Base-by-base conservation (phyloP, 2,113 vertebrate species). In the Psittacus erithacus region DNA sequence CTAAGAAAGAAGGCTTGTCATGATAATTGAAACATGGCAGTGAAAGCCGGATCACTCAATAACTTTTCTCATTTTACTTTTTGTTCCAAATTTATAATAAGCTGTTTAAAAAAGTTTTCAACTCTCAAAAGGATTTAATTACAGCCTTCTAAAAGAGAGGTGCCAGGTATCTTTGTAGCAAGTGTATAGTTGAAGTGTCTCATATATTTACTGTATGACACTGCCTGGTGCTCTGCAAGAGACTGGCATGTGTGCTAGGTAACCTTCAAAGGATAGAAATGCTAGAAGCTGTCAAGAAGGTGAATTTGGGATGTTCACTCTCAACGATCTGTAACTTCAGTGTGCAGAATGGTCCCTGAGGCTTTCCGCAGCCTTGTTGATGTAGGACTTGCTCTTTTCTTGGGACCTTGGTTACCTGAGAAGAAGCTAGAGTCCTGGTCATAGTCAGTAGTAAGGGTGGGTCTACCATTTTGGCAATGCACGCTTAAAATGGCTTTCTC, bases 211-310 rank as follows among this genome's bases (percentile, higher is more conserved):
- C 55, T 77, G 20, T 70, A 12, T 46, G 28, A n/a, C 6, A 4
- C 18, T 63, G 46, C 39, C n/a, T 57, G 11, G 1, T 68, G 35
- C 52, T 75, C 57, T 80, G 29, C 22, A 27, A 75, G 41, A 47
- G 39, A 4, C 25, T 83, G 49, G 49, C 15, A 1, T 1, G 3
- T 50, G 67, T 77, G 28, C 84, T 53, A 28, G 3, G 0, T 7
- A 25, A 55, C 46, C 15, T 46, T 59, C 25, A 53, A 57, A 27
- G 46, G 47, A 47, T 0, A 50, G 31, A 39, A 69, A 13, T 47
- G 10, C 39, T 50, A 13, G 52, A 69, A 95, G 35, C 74, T 52
- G 82, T 89, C 38, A 33, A 55, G 64, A 59, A 92, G n/a, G 47
- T 28, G 9, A 74, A 17, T 85, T 77, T 11, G 7, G 41, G 35